These are phyloP conservation scores for Tetragnatha montana DNA, from an alignment of 2,888 invertebrate genomes.

Conservation along the genomic window DNA sequence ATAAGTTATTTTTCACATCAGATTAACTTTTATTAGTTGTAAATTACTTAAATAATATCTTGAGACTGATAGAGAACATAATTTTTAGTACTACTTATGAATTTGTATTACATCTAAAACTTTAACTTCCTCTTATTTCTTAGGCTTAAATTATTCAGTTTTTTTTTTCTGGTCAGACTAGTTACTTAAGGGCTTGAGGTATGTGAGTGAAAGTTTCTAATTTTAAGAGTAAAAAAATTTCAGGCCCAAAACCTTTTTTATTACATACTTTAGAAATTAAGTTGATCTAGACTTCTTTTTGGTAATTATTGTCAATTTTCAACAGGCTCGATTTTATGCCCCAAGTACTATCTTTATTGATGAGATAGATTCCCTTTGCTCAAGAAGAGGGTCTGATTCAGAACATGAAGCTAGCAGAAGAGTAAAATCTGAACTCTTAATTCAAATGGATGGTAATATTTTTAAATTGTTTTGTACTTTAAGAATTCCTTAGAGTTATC, in stretches of 20 bases:
- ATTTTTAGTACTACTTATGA: no score
- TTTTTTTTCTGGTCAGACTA: no score
- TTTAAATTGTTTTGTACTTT: not conserved
- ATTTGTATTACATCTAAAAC: no score
- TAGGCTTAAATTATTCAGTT: no score
- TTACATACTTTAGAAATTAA: constrained; percentile 21
- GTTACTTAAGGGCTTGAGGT: no score
- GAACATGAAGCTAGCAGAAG: constrained; percentile 98
- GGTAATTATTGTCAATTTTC: constrained; percentile 70
- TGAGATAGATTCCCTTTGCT: constrained; percentile 98
- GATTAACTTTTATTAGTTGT: no score
- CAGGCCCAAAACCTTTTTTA: not conserved
- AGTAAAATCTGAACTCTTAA: constrained; percentile 96
- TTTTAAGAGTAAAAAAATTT: not conserved
- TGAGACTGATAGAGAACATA: no score
- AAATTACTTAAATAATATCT: no score
- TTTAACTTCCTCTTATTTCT: no score
- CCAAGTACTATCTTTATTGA: constrained; percentile 99
- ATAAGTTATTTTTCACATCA: no score
- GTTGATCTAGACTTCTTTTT: not conserved
- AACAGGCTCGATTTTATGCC: constrained; percentile 95
- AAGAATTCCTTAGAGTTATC: no score
- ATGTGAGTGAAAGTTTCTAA: no score
- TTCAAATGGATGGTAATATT: constrained; percentile 94
- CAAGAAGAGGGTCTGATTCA: constrained; percentile 93